Evolutionary conservation across 2,113 vertebrate species (phyloP).

Genomic region (Phainopepla nitens): DNA sequence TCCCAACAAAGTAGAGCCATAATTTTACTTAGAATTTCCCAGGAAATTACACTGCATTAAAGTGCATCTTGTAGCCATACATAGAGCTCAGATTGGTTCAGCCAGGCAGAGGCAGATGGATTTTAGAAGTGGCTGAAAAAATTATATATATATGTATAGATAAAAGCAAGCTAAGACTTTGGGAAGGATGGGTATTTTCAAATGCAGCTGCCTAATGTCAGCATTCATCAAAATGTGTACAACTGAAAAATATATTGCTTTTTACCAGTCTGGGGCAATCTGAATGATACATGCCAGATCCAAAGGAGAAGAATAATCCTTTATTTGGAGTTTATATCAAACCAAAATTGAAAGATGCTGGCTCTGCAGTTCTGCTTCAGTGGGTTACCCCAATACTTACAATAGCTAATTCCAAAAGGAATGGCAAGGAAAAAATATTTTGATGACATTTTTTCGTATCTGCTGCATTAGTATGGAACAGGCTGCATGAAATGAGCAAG

Average conservation of each 20-base stretch:
- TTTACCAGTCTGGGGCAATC: background rate
- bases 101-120: background rate
- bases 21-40: background rate
- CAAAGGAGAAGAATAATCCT: background rate
- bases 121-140: background rate
- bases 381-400: background rate
- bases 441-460: background rate
- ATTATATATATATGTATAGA: background rate
- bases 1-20: background rate
- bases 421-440: background rate
- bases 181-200: background rate
- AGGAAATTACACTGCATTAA: background rate
- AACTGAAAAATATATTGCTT: background rate
- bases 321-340: background rate
- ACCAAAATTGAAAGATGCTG: background rate
- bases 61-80: background rate
- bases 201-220: background rate
- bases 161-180: background rate
- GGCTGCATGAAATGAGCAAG: conserved; percentile 36
- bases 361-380: background rate
- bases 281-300: background rate
- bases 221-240: background rate
- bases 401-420: background rate
- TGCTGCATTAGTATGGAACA: conserved; percentile 50
- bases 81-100: background rate